Base-by-base conservation (phyloP, 1,140 invertebrate genomes). In the Mycetomoellerius zeteki region DNA sequence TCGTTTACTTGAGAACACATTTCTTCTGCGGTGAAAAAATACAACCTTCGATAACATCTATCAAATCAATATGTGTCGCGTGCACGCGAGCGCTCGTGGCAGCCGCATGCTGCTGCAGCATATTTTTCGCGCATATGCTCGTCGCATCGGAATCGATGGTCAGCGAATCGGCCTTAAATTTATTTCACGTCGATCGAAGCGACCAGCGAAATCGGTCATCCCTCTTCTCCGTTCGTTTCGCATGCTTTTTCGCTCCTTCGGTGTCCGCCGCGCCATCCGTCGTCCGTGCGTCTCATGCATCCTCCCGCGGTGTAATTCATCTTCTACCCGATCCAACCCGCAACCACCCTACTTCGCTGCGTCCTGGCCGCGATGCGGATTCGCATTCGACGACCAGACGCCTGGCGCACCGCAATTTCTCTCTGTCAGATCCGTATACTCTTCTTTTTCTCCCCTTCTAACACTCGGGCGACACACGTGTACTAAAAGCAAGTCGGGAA, bases 401-500 rank as follows among this genome's bases (percentile, higher is more conserved):
- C 58, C 71, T 30, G 43, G 37, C n/a, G 37, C 21, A 73, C 56
- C 75, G 87, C 67, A 80, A 88, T 88, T 86, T 86, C 52, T 86
- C 85, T 73, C 76, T 67, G 50, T 86, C 47, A 14, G 21, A 2
- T 37, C 37, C 43, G 43, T 19, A n/a, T n/a, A 14, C 56, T 67
- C 30, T 60, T 56, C 33, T 67, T 69, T 50, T 62, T 50, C 50
- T 50, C 65, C 75, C 85, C 69, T 33, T 67, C 16, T 62, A 43
- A 10, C 27, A 24, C 43, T 33, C 52, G 21, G 1, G 54, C 54
- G 67, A 82, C 69, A 73, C 56, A 43, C 37, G 56, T 73, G 69
- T 62, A 69, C 80, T 67, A 84, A 84, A 84, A 84, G 54, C 54
- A 33, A 43, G 60, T 3, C 14, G 60, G 58, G 19, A 5, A 47